phyloP scores from a whole-genome alignment of 2,888 invertebrate species.

The Papilio demoleus region DNA sequence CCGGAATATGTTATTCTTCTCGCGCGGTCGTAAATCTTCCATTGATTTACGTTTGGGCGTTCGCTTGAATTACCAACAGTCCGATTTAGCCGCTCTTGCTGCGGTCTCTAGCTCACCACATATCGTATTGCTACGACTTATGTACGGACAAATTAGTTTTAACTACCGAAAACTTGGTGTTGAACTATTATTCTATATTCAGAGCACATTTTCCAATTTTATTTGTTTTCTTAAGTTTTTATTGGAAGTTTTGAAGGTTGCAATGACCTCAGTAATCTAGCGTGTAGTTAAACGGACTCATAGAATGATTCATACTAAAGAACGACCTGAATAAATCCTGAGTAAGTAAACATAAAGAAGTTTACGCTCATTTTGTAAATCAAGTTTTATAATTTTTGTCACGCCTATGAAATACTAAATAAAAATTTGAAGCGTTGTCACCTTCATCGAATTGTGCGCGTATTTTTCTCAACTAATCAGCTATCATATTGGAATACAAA shows the following conservation, averaged over 20 bases:
- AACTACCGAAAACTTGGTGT: neutral
- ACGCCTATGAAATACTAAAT: too few species aligned
- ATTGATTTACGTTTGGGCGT: conserved; percentile 67
- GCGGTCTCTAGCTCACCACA: conserved; percentile 28
- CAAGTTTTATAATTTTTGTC: too few species aligned
- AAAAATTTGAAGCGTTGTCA: neutral
- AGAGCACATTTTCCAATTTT: neutral
- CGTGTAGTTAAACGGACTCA: neutral
- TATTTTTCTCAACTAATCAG: neutral
- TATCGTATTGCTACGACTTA: conserved; percentile 33
- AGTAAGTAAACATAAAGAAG: too few species aligned
- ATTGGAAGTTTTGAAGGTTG: conserved; percentile 7
- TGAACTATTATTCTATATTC: conserved; percentile 18
- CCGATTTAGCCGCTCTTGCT: conserved; percentile 57
- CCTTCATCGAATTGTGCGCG: neutral
- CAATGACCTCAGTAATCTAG: neutral
- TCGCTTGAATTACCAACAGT: conserved; percentile 66
- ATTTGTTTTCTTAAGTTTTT: conserved; percentile 14
- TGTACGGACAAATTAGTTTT: neutral
- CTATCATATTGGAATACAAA: neutral
- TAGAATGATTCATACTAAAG: neutral
- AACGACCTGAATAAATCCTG: neutral
- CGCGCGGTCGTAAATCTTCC: conserved; percentile 64
- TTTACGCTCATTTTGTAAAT: neutral
- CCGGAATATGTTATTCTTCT: conserved; percentile 55